Evolutionary conservation across 2,113 vertebrate genomes (phyloP).

Genomic region (Struthio camelus): DNA sequence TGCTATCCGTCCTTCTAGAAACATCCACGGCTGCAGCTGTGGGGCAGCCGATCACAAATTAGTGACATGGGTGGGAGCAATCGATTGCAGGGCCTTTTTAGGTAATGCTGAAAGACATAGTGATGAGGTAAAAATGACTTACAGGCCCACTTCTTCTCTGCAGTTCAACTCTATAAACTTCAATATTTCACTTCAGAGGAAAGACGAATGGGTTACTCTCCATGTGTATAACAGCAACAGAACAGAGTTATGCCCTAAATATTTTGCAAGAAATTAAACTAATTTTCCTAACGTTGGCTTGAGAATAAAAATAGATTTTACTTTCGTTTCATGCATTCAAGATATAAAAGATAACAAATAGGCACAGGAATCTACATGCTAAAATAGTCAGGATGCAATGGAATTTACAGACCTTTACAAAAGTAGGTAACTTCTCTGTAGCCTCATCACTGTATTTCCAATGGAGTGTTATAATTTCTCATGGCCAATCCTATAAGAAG

Average conservation of each 20-base stretch:
- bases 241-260: background rate
- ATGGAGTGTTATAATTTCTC: background rate
- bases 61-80: background rate
- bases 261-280: background rate
- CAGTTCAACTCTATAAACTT: conserved; percentile 11
- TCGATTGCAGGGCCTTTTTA: background rate
- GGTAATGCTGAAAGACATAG: background rate
- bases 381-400: background rate
- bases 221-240: background rate
- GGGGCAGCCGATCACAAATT: background rate
- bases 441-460: background rate
- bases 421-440: background rate
- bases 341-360: background rate
- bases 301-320: background rate
- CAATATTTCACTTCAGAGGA: background rate
- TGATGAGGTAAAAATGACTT: conserved; percentile 9
- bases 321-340: background rate
- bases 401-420: conserved; percentile 41
- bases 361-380: background rate
- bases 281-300: background rate
- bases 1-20: background rate
- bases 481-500: conserved; percentile 14
- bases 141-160: conserved; percentile 13
- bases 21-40: background rate
- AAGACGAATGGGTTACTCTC: background rate